A percentile compares a stretch with the other conserved stretches of the same genome.
Evolutionary conservation across 2,888 invertebrate species (phyloP).

Genomic region (Drosophila neotestacea): DNA sequence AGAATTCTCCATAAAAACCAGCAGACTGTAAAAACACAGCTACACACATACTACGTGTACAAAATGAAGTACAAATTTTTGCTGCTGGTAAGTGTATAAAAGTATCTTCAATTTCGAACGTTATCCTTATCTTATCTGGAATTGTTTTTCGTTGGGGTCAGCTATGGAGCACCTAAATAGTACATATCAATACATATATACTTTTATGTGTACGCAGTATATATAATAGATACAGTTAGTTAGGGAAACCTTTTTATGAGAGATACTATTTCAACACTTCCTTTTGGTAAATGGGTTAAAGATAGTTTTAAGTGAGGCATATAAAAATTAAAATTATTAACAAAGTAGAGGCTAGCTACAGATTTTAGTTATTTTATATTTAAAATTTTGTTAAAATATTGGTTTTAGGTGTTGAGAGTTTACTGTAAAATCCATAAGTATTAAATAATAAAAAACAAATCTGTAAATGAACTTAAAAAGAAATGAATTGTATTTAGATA

Average conservation of each 20-base stretch:
- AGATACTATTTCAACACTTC: background rate
- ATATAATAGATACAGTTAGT: background rate
- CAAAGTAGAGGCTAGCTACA: no score
- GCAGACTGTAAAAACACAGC: constrained; percentile 8
- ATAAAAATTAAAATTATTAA: background rate
- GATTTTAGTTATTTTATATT: no score
- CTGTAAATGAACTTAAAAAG: background rate
- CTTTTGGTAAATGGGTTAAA: background rate
- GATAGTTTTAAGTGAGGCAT: background rate
- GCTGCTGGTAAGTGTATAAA: constrained; percentile 70
- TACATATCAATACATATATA: constrained; percentile 1
- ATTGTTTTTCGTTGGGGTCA: constrained; percentile 49
- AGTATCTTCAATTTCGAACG: constrained; percentile 43
- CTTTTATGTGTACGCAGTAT: background rate
- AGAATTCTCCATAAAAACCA: constrained; percentile 7
- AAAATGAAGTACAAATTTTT: constrained; percentile 68
- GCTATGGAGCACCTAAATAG: constrained; percentile 27
- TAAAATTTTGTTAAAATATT: no score
- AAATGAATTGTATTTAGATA: background rate
- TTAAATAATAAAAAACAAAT: no score
- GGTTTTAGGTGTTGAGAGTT: no score
- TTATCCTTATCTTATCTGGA: constrained; percentile 67
- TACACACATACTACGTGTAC: constrained; percentile 18
- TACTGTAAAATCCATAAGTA: no score
- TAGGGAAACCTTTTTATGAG: constrained; percentile 61